These are phyloP conservation scores for Arctia plantaginis DNA, from an alignment of 2,888 invertebrate genomes.

Conservation along the genomic window DNA sequence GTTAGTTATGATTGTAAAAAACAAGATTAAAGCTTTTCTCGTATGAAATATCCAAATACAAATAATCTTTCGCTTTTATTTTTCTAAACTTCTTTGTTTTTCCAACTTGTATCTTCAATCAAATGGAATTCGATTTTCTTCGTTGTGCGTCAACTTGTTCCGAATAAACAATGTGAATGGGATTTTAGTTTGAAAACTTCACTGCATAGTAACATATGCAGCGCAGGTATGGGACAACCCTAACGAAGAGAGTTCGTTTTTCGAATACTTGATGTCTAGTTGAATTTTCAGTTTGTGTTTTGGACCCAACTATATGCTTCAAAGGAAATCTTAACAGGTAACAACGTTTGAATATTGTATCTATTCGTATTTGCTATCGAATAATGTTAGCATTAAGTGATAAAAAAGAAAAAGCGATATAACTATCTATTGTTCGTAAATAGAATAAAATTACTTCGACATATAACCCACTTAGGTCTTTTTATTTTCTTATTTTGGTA, in stretches of 20 bases:
- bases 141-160: slow-evolving; percentile 77
- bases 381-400: neutral
- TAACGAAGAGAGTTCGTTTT: slow-evolving; percentile 80
- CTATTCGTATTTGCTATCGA: neutral
- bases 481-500: neutral
- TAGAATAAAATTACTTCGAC: too few relatives aligned
- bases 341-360: slow-evolving; percentile 46
- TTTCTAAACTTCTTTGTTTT: slow-evolving; percentile 63
- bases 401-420: neutral
- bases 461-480: neutral
- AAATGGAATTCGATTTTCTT: slow-evolving; percentile 82
- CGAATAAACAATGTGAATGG: slow-evolving; percentile 78
- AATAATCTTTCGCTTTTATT: slow-evolving; percentile 18
- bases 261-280: slow-evolving; percentile 79
- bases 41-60: neutral
- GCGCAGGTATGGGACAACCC: slow-evolving; percentile 79
- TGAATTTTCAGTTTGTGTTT: slow-evolving; percentile 58
- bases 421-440: neutral
- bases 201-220: slow-evolving; percentile 81
- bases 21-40: neutral
- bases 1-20: neutral
- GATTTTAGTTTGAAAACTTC: slow-evolving; percentile 77
- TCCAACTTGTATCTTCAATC: slow-evolving; percentile 69
- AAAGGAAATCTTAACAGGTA: slow-evolving; percentile 29
- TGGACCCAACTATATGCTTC: slow-evolving; percentile 32